phyloP scores from a whole-genome alignment of 2,888 invertebrate species.

The Blomia tropicalis region DNA sequence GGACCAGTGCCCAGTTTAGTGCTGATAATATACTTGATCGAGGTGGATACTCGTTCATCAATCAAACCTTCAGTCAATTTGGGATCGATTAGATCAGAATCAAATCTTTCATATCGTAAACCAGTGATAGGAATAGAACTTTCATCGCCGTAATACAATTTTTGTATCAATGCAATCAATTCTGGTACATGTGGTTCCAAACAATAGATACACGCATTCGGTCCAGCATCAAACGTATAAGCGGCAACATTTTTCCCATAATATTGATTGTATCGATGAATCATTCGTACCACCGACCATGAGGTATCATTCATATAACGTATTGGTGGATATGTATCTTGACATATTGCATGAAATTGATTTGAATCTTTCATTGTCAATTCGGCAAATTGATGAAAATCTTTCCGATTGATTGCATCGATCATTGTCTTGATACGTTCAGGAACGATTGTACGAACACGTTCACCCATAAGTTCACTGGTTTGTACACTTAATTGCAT shows the following conservation, averaged over 20 bases:
- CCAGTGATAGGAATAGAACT: neutral
- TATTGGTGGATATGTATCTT: slow-evolving; percentile 68
- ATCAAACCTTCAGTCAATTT: neutral
- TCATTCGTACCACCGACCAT: slow-evolving; percentile 55
- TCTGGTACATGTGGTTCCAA: neutral
- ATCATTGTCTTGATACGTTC: slow-evolving; percentile 47
- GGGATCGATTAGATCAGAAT: neutral
- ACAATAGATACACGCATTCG: slow-evolving; percentile 74
- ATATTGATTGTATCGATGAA: slow-evolving; percentile 64
- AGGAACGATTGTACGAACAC: slow-evolving; percentile 57
- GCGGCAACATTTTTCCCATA: slow-evolving; percentile 76
- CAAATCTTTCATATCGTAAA: neutral
- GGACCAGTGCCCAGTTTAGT: slow-evolving; percentile 71
- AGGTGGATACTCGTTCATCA: neutral
- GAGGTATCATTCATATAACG: slow-evolving; percentile 78
- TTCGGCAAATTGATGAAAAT: slow-evolving; percentile 73
- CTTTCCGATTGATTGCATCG: slow-evolving; percentile 47
- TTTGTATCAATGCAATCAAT: slow-evolving; percentile 55
- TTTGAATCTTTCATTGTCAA: slow-evolving; percentile 94
- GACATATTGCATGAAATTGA: slow-evolving; percentile 80
- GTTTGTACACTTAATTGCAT: slow-evolving; percentile 98
- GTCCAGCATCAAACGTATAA: slow-evolving; percentile 74
- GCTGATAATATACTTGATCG: slow-evolving; percentile 51
- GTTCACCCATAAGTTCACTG: slow-evolving; percentile 59
- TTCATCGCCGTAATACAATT: slow-evolving; percentile 38